phyloP scores from a whole-genome alignment of 1,140 invertebrate species.

The Drosophila pseudoobscura region DNA sequence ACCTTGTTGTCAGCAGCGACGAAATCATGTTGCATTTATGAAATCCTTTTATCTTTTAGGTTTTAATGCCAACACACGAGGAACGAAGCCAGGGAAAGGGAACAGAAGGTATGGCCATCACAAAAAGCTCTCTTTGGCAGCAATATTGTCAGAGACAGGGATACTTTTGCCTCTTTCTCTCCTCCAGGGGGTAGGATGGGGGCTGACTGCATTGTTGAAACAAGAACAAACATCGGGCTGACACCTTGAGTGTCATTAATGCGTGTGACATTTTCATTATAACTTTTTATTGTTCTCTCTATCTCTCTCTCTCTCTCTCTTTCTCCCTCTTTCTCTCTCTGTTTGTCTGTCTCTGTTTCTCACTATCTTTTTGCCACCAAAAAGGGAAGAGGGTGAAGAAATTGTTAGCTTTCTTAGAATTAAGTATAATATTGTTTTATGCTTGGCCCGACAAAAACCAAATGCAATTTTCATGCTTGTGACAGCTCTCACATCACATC shows the following conservation, averaged over 20 bases:
- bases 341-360: conserved; percentile 2
- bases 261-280: conserved; percentile 78
- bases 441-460: conserved; percentile 37
- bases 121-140: conserved; percentile 75
- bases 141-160: conserved; percentile 73
- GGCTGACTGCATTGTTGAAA: conserved; percentile 39
- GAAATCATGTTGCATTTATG: conserved; percentile 77
- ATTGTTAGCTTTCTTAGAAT: conserved; percentile 45
- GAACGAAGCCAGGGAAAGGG: conserved; percentile 28
- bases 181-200: too few species aligned
- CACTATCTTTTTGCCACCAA: neutral
- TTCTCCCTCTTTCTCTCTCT: conserved; percentile 7
- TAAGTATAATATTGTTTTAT: conserved; percentile 44
- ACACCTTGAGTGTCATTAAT: conserved; percentile 80
- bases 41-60: conserved; percentile 77
- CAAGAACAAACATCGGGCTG: conserved; percentile 52
- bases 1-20: conserved; percentile 74
- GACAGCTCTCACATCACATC: conserved; percentile 23
- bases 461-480: conserved; percentile 55
- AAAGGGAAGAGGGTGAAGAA: neutral
- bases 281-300: conserved; percentile 57
- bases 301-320: neutral
- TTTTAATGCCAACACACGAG: conserved; percentile 59
- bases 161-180: conserved; percentile 11
- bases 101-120: conserved; percentile 34